These are phyloP conservation scores for rat (Rattus norvegicus) DNA, from an alignment of 2,113 vertebrate species.

Conservation along the genomic window DNA sequence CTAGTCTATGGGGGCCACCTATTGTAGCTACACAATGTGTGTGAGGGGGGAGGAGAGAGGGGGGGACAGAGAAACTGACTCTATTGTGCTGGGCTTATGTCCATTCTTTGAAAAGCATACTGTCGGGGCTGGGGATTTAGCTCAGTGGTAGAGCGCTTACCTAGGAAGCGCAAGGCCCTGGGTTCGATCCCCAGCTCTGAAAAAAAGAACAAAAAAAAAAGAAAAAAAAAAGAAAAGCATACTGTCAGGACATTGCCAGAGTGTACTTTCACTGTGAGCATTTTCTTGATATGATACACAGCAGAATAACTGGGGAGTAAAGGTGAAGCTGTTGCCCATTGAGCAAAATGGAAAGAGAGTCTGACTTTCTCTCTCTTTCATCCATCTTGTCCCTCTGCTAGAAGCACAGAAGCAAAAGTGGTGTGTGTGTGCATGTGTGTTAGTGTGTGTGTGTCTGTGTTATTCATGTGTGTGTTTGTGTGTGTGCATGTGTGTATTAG, in stretches of 20 bases:
- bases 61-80: not conserved
- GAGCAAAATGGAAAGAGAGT: not conserved
- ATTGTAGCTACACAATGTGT: fast-evolving
- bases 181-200: too few relatives aligned
- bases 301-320: not conserved
- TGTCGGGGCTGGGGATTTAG: too few relatives aligned
- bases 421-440: not conserved
- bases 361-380: not conserved
- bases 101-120: not conserved
- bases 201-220: too few relatives aligned
- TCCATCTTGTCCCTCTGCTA: not conserved
- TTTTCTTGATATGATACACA: not conserved
- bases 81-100: too few relatives aligned
- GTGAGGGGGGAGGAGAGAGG: not conserved
- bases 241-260: not conserved
- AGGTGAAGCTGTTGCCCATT: not conserved
- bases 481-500: not conserved
- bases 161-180: too few relatives aligned
- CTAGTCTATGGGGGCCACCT: not conserved
- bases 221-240: too few relatives aligned
- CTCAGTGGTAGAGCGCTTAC: too few relatives aligned
- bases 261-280: not conserved
- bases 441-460: not conserved
- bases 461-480: not conserved
- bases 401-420: conserved; percentile 8